These are phyloP conservation scores for Choloepus hoffmanni DNA, from an alignment of 2,113 vertebrate species.

Conservation along the genomic window DNA sequence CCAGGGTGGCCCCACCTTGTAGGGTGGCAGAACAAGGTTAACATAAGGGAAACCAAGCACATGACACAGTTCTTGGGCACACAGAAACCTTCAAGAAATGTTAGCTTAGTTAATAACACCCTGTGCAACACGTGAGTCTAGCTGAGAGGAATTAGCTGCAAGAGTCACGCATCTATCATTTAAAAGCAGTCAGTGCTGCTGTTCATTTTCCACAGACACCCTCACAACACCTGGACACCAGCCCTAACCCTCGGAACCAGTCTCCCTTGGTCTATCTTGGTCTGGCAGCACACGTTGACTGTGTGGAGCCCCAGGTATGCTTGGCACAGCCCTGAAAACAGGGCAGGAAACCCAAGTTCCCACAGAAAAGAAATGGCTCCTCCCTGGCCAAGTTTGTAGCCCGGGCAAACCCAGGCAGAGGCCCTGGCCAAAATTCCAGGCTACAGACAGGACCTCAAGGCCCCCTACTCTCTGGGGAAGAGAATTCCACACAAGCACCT, in stretches of 20 bases:
- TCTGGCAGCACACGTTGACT: background rate
- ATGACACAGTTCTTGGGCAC: background rate
- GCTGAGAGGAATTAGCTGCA: background rate
- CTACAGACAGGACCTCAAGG: background rate
- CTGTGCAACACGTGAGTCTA: background rate
- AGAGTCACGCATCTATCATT: background rate
- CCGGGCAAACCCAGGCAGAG: background rate
- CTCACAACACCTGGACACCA: rapidly evolving
- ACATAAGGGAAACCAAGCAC: background rate
- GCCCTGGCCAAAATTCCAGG: background rate
- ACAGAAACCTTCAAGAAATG: background rate
- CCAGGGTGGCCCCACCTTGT: background rate
- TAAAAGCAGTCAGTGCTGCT: background rate
- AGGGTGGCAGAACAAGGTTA: background rate
- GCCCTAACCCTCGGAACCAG: background rate
- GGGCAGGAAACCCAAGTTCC: background rate
- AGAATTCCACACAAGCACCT: background rate
- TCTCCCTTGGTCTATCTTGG: background rate
- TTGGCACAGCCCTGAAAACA: background rate
- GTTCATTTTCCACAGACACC: background rate
- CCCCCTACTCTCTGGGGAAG: background rate
- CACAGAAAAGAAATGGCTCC: background rate
- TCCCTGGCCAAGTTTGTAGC: background rate
- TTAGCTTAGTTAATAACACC: background rate
- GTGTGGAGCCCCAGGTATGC: background rate